Percentiles rank a stretch among this genome's conserved stretches.
These are phyloP conservation scores for Stegana nigrithorax DNA, from an alignment of 2,888 invertebrate genomes.

Conservation along the genomic window DNA sequence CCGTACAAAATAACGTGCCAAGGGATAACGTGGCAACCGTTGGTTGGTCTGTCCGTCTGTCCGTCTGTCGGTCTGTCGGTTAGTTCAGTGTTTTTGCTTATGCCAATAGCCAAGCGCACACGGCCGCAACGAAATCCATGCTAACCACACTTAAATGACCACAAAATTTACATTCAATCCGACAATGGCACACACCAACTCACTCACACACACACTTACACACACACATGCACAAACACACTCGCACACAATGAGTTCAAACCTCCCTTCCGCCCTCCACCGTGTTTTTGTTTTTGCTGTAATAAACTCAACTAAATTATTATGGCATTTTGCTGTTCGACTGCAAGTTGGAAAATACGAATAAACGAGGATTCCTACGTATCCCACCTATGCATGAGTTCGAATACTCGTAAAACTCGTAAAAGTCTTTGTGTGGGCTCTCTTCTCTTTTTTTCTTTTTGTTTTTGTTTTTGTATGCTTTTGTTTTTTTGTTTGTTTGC, in stretches of 20 bases:
- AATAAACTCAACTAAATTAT: constrained; percentile 17
- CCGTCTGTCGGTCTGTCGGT: too few relatives aligned
- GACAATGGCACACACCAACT: not conserved
- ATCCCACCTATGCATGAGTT: constrained; percentile 4
- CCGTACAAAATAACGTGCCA: too few relatives aligned
- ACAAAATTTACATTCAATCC: constrained; percentile 43
- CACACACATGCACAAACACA: not conserved
- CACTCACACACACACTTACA: not conserved
- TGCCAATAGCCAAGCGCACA: too few relatives aligned
- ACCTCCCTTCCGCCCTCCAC: too few relatives aligned
- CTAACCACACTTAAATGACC: constrained; percentile 44
- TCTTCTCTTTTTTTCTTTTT: constrained; percentile 46
- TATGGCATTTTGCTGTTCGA: constrained; percentile 3
- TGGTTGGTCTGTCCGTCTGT: too few relatives aligned
- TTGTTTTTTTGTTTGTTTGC: constrained; percentile 25
- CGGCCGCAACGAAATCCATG: too few relatives aligned
- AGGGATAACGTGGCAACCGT: too few relatives aligned
- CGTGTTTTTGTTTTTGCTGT: too few relatives aligned
- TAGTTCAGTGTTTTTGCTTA: too few relatives aligned
- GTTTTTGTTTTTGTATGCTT: constrained; percentile 12
- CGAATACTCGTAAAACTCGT: too few relatives aligned
- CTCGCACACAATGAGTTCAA: too few relatives aligned
- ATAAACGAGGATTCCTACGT: not conserved
- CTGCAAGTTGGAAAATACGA: not conserved
- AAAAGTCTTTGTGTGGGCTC: too few relatives aligned